A percentile compares a stretch with the other conserved stretches of the same genome.
phyloP scores from a whole-genome alignment of 2,888 invertebrate genomes.

The Oasisia sp. region DNA sequence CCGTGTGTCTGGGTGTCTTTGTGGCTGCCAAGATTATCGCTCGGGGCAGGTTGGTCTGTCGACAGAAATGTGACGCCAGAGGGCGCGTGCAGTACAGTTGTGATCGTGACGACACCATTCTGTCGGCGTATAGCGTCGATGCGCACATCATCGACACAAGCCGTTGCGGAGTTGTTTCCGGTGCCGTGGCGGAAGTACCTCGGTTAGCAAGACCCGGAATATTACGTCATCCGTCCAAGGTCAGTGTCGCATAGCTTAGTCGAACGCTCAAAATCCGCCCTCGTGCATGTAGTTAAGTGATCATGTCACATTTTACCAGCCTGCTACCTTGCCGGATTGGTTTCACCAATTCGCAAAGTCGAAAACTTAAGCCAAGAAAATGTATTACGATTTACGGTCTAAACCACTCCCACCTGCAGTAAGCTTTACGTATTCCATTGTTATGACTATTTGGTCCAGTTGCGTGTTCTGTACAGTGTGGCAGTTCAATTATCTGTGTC shows the following conservation, averaged over 20 bases:
- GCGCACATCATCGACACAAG: background rate
- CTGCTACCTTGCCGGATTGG: no score
- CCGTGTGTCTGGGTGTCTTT: background rate
- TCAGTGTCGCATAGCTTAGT: background rate
- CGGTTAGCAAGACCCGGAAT: background rate
- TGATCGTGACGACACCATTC: background rate
- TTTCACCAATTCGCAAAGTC: no score
- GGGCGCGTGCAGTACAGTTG: background rate
- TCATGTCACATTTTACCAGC: no score
- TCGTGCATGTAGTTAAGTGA: no score
- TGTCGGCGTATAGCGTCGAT: background rate
- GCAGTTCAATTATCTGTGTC: no score
- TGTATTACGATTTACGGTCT: no score
- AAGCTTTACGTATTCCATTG: no score
- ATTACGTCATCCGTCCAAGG: background rate
- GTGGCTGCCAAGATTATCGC: background rate
- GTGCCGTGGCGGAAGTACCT: background rate
- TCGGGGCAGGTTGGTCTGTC: background rate
- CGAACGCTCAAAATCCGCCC: no score
- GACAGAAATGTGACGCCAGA: background rate
- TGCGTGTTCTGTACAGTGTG: no score
- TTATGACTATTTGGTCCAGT: no score
- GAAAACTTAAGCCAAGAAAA: no score
- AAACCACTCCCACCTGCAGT: no score
- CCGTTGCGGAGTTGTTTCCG: background rate